phyloP scores from a whole-genome alignment of 2,888 invertebrate genomes.

The Blastobasis adustella region DNA sequence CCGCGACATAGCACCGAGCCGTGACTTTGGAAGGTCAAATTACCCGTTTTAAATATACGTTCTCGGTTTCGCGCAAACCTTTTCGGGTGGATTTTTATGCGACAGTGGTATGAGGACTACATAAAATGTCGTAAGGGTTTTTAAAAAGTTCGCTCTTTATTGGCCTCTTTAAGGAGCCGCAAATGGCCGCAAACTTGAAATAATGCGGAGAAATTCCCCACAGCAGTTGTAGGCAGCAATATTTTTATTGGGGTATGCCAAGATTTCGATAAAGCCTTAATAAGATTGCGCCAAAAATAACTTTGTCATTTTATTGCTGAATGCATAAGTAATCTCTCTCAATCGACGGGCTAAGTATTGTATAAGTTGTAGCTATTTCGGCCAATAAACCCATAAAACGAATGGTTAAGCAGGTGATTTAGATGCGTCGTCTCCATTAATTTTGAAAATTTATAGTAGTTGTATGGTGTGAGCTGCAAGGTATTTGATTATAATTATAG shows the following conservation, averaged over 20 bases:
- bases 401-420: conserved; percentile 17
- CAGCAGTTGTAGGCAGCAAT: no score
- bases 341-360: not conserved
- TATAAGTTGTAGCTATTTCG: conserved; percentile 9
- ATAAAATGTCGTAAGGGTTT: no score
- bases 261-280: not conserved
- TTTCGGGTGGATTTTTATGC: no score
- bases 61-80: no score
- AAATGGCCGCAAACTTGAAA: no score
- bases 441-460: conserved; percentile 10
- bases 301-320: not conserved
- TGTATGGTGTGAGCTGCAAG: no score
- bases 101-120: no score
- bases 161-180: no score
- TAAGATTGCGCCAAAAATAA: not conserved
- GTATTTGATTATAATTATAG: no score
- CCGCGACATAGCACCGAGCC: conserved; percentile 21
- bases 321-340: conserved; percentile 3
- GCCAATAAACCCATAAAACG: conserved; percentile 32
- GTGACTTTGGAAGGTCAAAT: conserved; percentile 20
- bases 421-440: conserved; percentile 15
- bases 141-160: no score
- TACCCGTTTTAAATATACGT: conserved; percentile 8
- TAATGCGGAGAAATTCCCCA: no score
- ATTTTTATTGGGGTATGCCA: no score